These are phyloP conservation scores for Chaetorhynchus papuensis DNA, from an alignment of 2,113 vertebrate species.

Conservation along the genomic window DNA sequence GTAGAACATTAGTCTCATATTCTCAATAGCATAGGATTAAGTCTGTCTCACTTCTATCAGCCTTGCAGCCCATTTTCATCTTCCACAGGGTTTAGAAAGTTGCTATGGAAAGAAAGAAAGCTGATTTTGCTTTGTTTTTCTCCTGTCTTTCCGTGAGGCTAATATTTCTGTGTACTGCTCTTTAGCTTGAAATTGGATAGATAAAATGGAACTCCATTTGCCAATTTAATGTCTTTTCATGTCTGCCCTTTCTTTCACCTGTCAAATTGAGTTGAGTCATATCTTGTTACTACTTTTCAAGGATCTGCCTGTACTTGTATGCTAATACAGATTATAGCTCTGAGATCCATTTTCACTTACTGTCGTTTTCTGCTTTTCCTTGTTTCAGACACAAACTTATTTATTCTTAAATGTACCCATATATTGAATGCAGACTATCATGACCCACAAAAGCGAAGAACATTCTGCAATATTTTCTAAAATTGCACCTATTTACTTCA, in stretches of 20 bases:
- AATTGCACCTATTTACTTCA: not conserved
- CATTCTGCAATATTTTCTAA: not conserved
- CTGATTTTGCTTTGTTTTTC: not conserved
- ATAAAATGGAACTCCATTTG: not conserved
- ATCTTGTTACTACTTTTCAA: not conserved
- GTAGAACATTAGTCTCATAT: not conserved
- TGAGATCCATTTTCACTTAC: not conserved
- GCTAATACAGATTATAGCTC: not conserved
- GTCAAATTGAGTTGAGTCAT: not conserved
- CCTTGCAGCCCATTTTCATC: not conserved
- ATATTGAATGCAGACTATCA: not conserved
- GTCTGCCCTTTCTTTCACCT: conserved; percentile 9
- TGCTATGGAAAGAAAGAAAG: not conserved
- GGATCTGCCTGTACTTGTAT: not conserved
- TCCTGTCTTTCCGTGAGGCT: not conserved
- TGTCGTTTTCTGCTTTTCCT: not conserved
- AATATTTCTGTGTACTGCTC: not conserved
- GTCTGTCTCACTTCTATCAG: not conserved
- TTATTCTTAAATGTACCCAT: not conserved
- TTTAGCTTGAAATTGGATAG: not conserved
- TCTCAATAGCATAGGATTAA: not conserved
- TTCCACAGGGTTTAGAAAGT: not conserved
- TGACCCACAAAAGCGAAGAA: not conserved
- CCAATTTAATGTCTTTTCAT: not conserved
- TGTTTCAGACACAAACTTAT: not conserved